A percentile compares a stretch with the other conserved stretches of the same genome.
These are phyloP conservation scores for Lepidonotus clava DNA, from an alignment of 2,888 invertebrate genomes.

Conservation along the genomic window DNA sequence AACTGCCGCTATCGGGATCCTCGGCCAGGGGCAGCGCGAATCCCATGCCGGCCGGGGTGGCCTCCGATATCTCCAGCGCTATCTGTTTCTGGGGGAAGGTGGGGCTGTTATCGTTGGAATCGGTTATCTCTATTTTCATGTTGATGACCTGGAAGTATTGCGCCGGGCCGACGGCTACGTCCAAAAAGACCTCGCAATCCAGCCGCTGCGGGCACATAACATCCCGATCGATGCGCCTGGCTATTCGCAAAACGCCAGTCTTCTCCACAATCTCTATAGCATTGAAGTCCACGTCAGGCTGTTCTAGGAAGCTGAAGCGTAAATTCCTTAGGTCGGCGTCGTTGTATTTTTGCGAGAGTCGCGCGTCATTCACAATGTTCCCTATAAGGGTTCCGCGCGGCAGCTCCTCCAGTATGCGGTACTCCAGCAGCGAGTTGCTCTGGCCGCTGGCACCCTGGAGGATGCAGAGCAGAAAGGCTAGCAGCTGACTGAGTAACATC, in stretches of 20 bases:
- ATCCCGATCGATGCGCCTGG: constrained; percentile 48
- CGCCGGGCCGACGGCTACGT: constrained; percentile 55
- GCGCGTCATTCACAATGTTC: constrained; percentile 52
- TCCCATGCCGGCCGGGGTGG: constrained; percentile 29
- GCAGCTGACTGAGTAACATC: background rate
- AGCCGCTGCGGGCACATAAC: constrained; percentile 38
- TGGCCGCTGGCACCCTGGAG: constrained; percentile 3
- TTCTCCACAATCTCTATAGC: constrained; percentile 38
- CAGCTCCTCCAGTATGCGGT: constrained; percentile 54
- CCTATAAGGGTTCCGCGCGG: constrained; percentile 49
- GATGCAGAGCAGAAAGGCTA: background rate
- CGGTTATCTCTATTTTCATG: constrained; percentile 45
- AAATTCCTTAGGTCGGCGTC: background rate
- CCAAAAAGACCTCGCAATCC: constrained; percentile 54
- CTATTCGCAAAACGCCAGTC: constrained; percentile 23
- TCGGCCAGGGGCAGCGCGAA: constrained; percentile 54
- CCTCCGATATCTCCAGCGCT: constrained; percentile 38
- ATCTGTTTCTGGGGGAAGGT: constrained; percentile 43
- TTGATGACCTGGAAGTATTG: constrained; percentile 59
- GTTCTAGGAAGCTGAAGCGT: constrained; percentile 50
- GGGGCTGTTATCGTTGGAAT: constrained; percentile 57
- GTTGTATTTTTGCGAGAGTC: constrained; percentile 26
- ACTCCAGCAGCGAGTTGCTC: constrained; percentile 27
- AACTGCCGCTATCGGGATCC: constrained; percentile 55
- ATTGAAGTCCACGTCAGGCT: constrained; percentile 49